Conservation (phyloP, 2,113 vertebrate species). For the Platysteira castanea region DNA sequence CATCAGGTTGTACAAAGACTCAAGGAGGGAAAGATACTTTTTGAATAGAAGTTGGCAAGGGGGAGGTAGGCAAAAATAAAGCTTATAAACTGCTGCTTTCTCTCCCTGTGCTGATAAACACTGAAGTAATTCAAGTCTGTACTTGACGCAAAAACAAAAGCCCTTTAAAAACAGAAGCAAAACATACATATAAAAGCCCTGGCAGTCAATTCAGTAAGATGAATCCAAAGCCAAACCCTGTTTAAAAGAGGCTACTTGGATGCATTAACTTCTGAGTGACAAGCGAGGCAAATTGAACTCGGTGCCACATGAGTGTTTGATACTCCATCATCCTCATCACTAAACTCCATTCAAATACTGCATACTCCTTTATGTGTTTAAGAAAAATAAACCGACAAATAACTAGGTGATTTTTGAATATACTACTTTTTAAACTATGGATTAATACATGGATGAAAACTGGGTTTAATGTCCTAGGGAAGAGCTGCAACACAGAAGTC, state of each 20-base stretch:
- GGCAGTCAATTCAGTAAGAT: background rate
- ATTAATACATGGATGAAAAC: background rate
- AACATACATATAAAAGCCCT: background rate
- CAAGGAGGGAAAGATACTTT: background rate
- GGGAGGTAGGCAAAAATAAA: background rate
- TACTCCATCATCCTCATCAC: background rate
- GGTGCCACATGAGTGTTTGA: background rate
- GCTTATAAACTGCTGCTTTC: background rate
- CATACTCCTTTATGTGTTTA: background rate
- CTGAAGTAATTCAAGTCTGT: background rate
- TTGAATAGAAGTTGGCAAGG: background rate
- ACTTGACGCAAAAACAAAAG: slow-evolving; percentile 10
- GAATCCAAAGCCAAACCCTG: slow-evolving; percentile 4
- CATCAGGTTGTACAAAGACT: background rate
- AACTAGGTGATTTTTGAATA: background rate
- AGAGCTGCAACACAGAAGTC: background rate
- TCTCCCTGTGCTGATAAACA: background rate
- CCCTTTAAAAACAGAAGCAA: slow-evolving; percentile 31
- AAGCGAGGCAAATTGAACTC: background rate
- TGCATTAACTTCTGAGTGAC: background rate
- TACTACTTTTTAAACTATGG: background rate
- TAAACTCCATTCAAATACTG: background rate
- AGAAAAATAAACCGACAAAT: background rate
- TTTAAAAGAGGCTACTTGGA: background rate
- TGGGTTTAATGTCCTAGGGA: background rate